Evolutionary conservation across 1,140 invertebrate species (phyloP).

Genomic region (Drosophila orosa): DNA sequence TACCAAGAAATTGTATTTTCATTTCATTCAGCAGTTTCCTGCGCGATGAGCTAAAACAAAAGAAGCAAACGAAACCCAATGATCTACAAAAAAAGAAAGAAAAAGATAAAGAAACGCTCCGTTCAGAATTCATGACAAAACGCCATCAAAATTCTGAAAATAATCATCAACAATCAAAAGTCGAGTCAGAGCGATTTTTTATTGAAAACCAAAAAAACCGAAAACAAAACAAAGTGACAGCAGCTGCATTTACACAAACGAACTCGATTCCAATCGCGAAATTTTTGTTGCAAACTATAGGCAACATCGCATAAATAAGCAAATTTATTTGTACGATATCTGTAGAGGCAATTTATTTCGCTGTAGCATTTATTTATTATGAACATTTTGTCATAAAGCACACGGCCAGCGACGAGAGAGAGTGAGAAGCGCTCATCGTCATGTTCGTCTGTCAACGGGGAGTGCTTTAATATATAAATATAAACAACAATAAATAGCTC

Average conservation of each 20-base stretch:
- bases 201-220: constrained; percentile 36
- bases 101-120: constrained; percentile 30
- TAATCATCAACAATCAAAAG: constrained; percentile 69
- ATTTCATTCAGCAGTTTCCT: constrained; percentile 43
- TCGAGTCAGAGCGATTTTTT: constrained; percentile 57
- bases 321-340: constrained; percentile 55
- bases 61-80: constrained; percentile 18
- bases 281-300: constrained; percentile 65
- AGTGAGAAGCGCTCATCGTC: constrained; percentile 48
- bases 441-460: constrained; percentile 56
- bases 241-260: constrained; percentile 69
- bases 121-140: constrained; percentile 64
- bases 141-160: constrained; percentile 62
- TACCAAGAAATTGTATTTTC: constrained; percentile 53
- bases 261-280: constrained; percentile 48
- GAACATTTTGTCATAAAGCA: constrained; percentile 79
- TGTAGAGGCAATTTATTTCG: constrained; percentile 64
- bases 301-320: constrained; percentile 68
- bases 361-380: constrained; percentile 69
- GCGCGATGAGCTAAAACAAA: constrained; percentile 40
- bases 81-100: constrained; percentile 21
- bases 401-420: constrained; percentile 11
- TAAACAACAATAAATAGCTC: constrained; percentile 45
- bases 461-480: constrained; percentile 42
- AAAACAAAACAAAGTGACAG: constrained; percentile 54